phyloP scores from a whole-genome alignment of 2,797 vertebrate genomes.

The Macropus fuliginosus region DNA sequence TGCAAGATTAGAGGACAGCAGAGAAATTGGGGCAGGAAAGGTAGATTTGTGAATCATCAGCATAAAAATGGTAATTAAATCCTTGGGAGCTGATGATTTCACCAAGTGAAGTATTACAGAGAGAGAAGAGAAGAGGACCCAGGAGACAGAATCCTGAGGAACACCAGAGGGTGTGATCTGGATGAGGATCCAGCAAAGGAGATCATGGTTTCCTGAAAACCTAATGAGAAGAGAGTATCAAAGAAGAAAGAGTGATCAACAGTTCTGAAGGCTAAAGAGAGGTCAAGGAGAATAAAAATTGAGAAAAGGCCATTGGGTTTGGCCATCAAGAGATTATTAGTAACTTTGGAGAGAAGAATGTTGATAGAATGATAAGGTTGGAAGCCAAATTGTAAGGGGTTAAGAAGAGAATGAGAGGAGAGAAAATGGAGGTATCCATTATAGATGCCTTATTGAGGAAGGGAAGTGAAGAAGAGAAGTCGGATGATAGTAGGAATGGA shows the following conservation, averaged over 20 bases:
- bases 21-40: not conserved
- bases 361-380: not conserved
- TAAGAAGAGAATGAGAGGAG: not conserved
- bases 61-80: not conserved
- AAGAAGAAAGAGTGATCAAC: not conserved
- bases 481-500: not conserved
- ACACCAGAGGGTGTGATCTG: not conserved
- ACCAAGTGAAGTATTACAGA: not conserved
- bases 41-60: not conserved
- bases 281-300: not conserved
- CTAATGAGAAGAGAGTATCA: not conserved
- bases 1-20: not conserved
- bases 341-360: not conserved
- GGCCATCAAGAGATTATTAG: not conserved
- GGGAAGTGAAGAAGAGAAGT: not conserved
- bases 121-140: not conserved
- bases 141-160: not conserved
- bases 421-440: not conserved
- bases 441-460: too few species aligned
- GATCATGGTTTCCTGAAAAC: not conserved
- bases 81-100: not conserved
- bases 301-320: not conserved
- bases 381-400: not conserved
- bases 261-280: not conserved
- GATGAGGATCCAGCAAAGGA: not conserved